These are phyloP conservation scores for Rhynchonycteris naso DNA, from an alignment of 2,797 vertebrate genomes.

Conservation along the genomic window DNA sequence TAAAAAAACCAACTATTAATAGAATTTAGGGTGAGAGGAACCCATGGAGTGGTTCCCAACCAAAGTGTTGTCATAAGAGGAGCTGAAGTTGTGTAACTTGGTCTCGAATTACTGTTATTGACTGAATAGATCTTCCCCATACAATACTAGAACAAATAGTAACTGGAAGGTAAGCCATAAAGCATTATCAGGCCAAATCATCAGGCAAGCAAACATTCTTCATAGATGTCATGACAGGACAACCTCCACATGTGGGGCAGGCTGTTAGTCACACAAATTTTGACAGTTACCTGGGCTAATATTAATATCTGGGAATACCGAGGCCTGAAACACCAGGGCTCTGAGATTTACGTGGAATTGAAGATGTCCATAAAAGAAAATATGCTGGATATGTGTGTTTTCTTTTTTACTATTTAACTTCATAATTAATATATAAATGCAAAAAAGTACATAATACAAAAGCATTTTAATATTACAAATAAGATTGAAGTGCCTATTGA, in stretches of 20 bases:
- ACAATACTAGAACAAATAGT: neutral
- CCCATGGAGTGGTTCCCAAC: neutral
- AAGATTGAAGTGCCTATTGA: neutral
- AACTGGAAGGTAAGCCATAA: neutral
- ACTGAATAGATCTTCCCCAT: neutral
- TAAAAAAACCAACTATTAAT: neutral
- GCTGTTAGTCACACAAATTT: neutral
- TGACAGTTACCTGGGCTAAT: neutral
- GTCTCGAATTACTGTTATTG: neutral
- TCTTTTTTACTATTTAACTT: neutral
- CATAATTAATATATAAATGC: neutral
- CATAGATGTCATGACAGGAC: neutral
- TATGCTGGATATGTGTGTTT: neutral
- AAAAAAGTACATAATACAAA: neutral
- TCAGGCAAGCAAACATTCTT: neutral
- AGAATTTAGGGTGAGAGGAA: neutral
- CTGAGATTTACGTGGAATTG: neutral
- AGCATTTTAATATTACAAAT: neutral
- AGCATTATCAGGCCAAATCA: neutral
- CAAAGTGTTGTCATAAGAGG: neutral
- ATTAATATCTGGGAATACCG: neutral
- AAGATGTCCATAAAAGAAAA: conserved; percentile 31
- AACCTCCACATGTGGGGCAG: neutral
- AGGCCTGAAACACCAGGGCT: neutral
- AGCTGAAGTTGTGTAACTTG: neutral